Evolutionary conservation across 2,888 invertebrate genomes (phyloP), one percentile per base, ranked within the genome.

Genomic region (Lymantria monacha): DNA sequence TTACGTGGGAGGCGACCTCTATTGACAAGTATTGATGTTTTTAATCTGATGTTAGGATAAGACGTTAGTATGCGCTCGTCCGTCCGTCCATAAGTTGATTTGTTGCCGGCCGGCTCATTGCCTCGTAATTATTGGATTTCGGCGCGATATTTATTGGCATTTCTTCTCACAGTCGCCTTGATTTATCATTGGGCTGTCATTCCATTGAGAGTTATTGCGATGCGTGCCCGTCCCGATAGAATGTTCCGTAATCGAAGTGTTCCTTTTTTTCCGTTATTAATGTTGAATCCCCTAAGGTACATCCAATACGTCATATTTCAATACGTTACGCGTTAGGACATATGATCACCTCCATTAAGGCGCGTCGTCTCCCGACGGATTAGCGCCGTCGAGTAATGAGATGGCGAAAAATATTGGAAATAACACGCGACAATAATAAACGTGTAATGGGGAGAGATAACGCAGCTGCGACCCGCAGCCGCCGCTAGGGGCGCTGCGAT

Each of bases 21-120:
- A 87, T 86, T 87, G 91, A 88, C 90, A 89, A 85, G 87, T 89
- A 91, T 91, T 88, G 91, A 91, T 91, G 91, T 84, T 85, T 90
- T 90, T 89, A 90, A 91, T 91, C 90, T 87, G 88, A 91, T 89
- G 88, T 88, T 88, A 89, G 90, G 90, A 87, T 87, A 87, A 85
- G 85, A 79, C 87, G 87, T 90, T 88, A 85, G 88, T 87, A 87
- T 87, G 87, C 85, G 83, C 72, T 70, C 81, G 79, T 76, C 81
- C 79, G 82, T 83, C 80, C 74, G 83, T 80, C 81, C 70, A 76
- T 74, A 72, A 68, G 74, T 84, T 88, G 90, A 87, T 89, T 90
- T 88, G 88, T 88, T 72, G 87, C 81, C 81, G 78, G 77, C 69
- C 83, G 86, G 83, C 87, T 87, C 89, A 87, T 90, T 86, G 83